Base-by-base conservation (phyloP, 2,888 invertebrate species). In the Clusia tigrina region DNA sequence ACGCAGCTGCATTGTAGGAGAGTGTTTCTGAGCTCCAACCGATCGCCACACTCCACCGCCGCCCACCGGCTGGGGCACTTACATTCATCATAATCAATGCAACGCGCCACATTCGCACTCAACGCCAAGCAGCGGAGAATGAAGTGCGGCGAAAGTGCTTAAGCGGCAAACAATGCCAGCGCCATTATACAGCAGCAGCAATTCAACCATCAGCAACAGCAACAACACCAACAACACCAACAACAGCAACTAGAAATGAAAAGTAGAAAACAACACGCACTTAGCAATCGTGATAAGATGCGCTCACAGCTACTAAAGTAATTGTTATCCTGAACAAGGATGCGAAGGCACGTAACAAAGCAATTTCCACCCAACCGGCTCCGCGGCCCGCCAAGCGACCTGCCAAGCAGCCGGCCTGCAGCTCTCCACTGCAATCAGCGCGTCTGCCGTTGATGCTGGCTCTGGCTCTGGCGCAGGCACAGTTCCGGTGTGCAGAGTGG, bases 271-370 rank as follows among this genome's bases (percentile, higher is more conserved):
- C 22, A 15, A 15, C 5, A 48, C 48, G 48, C 42, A 42, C 42
- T 42, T 42, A 48, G 48, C 22, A 20, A 5, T 22, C 48, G 22
- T 22, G 48, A 48, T 48, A 48, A 48, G 48, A 48, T 48, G 48
- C 48, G 22, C 48, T 48, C 20, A 5, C 18, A 20, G 22, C 48
- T 6, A 65, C 74, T 70, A 65, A 68, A 74, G 70, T 74, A 74
- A 77, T 78, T 77, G 77, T 78, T 78, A 78, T 78, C 78, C 78
- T 74, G 70, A 74, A 68, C 72, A 70, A 67, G 66, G 69, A 73
- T 78, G 78, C 76, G 64, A 71, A 72, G 72, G 77, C 78, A 78
- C 78, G 78, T 74, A 74, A 69, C 65, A 65, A 57, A 62, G 48
- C 48, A n/a, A 15, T 15, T 5, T n/a, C 48, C 6, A 48, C 20